Evolutionary conservation across 2,113 vertebrate genomes (phyloP).

Genomic region (Gnathonemus longibarbis): DNA sequence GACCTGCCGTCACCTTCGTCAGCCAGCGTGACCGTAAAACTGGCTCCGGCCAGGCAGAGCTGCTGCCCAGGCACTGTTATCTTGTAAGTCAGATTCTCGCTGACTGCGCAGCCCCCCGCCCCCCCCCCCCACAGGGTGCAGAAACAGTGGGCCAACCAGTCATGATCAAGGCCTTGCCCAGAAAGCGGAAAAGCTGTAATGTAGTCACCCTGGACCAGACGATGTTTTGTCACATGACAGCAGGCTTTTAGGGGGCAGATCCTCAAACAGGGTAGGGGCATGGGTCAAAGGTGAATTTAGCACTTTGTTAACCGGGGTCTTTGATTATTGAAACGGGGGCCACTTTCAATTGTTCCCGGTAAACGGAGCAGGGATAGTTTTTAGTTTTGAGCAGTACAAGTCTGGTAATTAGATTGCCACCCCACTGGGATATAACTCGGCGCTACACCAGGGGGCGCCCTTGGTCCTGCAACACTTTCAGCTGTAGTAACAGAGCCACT

Average conservation of each 20-base stretch:
- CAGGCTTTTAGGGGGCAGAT: neutral
- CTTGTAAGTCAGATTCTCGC: conserved; percentile 2
- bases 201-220: conserved; percentile 85
- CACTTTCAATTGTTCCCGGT: neutral
- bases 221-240: conserved; percentile 72
- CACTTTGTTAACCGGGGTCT: neutral
- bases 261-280: neutral
- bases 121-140: conserved; percentile 64
- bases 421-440: neutral
- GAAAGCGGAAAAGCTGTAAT: conserved; percentile 91
- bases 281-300: neutral
- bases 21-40: neutral
- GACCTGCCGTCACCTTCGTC: neutral
- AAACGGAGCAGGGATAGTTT: neutral
- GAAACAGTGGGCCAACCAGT: conserved; percentile 86
- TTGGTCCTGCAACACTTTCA: neutral
- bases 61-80: neutral
- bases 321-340: neutral
- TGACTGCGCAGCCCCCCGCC: neutral
- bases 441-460: neutral
- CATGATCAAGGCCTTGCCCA: conserved; percentile 95
- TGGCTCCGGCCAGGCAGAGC: neutral
- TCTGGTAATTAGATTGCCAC: neutral
- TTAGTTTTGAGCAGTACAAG: neutral
- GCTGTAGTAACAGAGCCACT: neutral